These are phyloP conservation scores for Cyprinus carpio DNA, from an alignment of 2,113 vertebrate species.

Conservation along the genomic window DNA sequence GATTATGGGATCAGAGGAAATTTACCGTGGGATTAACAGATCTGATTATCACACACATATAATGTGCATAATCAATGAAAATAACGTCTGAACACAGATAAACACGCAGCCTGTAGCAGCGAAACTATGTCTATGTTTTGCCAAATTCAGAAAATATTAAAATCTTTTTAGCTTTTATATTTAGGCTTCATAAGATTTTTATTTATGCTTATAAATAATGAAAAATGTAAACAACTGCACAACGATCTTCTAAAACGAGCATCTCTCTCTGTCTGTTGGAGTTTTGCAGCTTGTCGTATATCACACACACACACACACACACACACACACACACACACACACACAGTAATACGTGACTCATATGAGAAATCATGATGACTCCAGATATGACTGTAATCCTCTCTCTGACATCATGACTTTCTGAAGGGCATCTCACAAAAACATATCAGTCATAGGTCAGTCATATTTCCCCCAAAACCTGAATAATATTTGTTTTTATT, in stretches of 20 bases:
- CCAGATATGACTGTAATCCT: not conserved
- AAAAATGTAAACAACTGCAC: not conserved
- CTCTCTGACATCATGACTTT: not conserved
- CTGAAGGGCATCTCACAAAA: not conserved
- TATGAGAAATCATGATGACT: not conserved
- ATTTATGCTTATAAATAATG: not conserved
- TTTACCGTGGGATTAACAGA: slow-evolving; percentile 12
- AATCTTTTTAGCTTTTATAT: not conserved
- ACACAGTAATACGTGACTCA: not conserved
- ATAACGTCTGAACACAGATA: not conserved
- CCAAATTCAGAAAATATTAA: not conserved
- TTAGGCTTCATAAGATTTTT: not conserved
- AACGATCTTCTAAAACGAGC: not conserved
- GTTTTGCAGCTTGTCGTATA: not conserved
- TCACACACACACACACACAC: not conserved
- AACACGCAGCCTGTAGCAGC: not conserved
- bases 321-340: not conserved
- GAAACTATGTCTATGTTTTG: not conserved
- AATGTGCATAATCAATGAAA: not conserved
- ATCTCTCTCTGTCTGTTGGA: not conserved
- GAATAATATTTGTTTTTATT: not conserved
- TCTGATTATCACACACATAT: slow-evolving; percentile 5
- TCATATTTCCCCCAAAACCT: not conserved
- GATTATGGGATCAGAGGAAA: slow-evolving; percentile 33
- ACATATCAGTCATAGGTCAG: not conserved